phyloP scores from a whole-genome alignment of 2,113 vertebrate genomes.

The Copsychus sechellarum region DNA sequence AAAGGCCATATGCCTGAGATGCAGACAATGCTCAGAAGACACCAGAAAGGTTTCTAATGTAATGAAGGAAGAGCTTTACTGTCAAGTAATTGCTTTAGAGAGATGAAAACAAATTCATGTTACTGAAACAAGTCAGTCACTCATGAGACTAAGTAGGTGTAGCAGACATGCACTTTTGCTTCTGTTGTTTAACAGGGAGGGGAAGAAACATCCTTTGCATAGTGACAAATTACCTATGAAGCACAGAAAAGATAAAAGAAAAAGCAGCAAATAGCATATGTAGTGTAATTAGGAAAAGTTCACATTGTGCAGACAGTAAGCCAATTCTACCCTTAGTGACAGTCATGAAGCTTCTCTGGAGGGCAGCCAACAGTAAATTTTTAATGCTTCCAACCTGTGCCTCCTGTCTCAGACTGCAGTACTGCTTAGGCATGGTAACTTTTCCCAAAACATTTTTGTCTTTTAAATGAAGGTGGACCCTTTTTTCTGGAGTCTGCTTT shows the following conservation, averaged over 20 bases:
- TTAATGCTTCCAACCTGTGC: background rate
- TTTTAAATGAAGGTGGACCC: background rate
- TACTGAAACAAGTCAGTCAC: conserved; percentile 15
- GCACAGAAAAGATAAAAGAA: background rate
- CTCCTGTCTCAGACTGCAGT: background rate
- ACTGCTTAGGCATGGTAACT: background rate
- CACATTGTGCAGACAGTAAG: background rate
- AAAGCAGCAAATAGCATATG: background rate
- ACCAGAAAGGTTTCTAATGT: conserved; percentile 10
- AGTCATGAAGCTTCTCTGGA: conserved; percentile 1
- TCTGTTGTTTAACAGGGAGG: background rate
- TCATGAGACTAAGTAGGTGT: conserved; percentile 1
- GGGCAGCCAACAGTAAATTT: background rate
- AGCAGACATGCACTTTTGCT: background rate
- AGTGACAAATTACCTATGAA: background rate
- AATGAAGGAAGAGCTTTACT: conserved; percentile 43
- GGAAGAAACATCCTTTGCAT: background rate
- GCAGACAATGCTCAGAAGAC: conserved; percentile 12
- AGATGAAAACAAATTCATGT: conserved; percentile 34
- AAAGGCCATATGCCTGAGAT: conserved; percentile 36
- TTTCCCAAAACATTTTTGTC: background rate
- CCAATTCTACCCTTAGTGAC: background rate
- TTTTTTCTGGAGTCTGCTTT: background rate
- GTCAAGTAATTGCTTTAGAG: conserved; percentile 47
- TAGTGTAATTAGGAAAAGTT: background rate